Percentiles rank a stretch among this genome's conserved stretches.
Conservation (phyloP, 2,797 vertebrate genomes). For the Protosalanx chinensis region DNA sequence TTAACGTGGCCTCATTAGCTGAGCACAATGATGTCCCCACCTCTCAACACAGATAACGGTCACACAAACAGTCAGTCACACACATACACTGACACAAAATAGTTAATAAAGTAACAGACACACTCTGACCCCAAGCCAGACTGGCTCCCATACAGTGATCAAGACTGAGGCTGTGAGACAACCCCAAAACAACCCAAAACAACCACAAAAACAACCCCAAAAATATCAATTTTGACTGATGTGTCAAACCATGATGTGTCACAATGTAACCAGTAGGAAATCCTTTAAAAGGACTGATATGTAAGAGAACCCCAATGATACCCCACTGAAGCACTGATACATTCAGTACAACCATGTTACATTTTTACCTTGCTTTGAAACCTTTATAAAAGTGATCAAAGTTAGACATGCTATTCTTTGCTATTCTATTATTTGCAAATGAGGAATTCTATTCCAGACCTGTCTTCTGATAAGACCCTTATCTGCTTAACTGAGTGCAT, state of each 20-base stretch:
- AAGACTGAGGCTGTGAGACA: not conserved
- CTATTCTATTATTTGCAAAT: slow-evolving; percentile 69
- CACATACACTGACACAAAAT: slow-evolving; percentile 31
- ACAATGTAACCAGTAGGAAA: not conserved
- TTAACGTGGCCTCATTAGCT: slow-evolving; percentile 80
- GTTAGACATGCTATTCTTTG: slow-evolving; percentile 20
- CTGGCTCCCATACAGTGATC: not conserved
- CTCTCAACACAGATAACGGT: slow-evolving; percentile 65
- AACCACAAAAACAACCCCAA: no score
- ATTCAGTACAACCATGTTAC: not conserved
- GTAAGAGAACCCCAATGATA: not conserved
- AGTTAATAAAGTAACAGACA: slow-evolving; percentile 10
- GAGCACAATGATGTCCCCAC: slow-evolving; percentile 74
- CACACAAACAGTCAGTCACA: no score
- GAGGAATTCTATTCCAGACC: slow-evolving; percentile 64
- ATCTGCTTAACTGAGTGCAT: slow-evolving; percentile 51
- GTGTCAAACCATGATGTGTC: not conserved
- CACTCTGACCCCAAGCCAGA: slow-evolving; percentile 28
- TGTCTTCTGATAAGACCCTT: slow-evolving; percentile 66
- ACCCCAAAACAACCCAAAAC: no score
- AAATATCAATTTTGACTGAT: not conserved
- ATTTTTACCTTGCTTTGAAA: slow-evolving; percentile 32
- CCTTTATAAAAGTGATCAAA: slow-evolving; percentile 39
- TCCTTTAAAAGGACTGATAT: not conserved
- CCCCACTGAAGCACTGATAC: not conserved